Base-by-base conservation (phyloP, 30 jellyfish, hydroid and myxozoan genomes). In the Nemopilema nomurai region DNA sequence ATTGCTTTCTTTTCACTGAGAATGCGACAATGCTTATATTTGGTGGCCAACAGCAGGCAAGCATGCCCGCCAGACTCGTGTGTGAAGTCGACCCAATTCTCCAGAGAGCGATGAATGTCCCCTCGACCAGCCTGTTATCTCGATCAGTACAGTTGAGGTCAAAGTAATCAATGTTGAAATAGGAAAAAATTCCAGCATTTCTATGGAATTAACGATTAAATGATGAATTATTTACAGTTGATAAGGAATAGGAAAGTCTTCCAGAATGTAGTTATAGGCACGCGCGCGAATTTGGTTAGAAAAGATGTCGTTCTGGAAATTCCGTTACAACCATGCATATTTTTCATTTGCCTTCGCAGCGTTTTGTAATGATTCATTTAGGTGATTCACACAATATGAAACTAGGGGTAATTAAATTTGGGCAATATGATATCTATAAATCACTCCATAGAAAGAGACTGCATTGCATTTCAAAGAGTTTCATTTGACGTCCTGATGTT, bases 221-320 rank as follows among this genome's bases (percentile, higher is more conserved):
- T 18, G 79, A 53, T 77, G 65, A 77, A 77, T 77, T 77, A 77
- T 77, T 57, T 67, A 77, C 28, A 57, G 68, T 69, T 52, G 87
- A 77, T 32, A 77, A 16, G 49, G 77, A 8, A 31, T 8, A 52
- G 63, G 17, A 51, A 77, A 77, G 27, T 63, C 87, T 62, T 64
- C 65, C 22, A 62, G 62, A 62, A 18, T 77, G 69, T 31, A 77
- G 65, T 67, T 26, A 18, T 62, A 50, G 27, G 52, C 78, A n/a
- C 74, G 16, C 33, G 32, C 8, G 57, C 57, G 57, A 13, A 41
- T 41, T 41, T 41, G 57, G 57, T 41, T 41, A 3, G 13, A 13
- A 6, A 41, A 41, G 57, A 41, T 41, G 57, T 41, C 57, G 57
- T 41, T 41, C 13, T 41, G 13, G 57, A 41, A 41, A 41, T 41